Evolutionary conservation across 1,140 invertebrate species (phyloP).

Genomic region (Laupala kohalensis): DNA sequence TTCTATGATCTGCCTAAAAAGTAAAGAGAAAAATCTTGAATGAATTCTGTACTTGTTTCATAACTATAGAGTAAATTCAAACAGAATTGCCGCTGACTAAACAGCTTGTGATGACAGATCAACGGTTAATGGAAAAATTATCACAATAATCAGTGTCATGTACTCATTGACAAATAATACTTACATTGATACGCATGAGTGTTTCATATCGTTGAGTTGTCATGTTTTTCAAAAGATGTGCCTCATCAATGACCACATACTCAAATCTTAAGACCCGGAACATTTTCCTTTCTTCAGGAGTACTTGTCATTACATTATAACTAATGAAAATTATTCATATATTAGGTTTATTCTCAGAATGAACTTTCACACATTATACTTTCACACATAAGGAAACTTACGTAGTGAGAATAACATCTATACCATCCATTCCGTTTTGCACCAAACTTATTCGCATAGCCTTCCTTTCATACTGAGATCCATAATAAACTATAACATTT

Average conservation of each 20-base stretch:
- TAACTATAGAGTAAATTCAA: not conserved
- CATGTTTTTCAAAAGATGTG: slow-evolving; percentile 97
- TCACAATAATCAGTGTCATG: too few relatives aligned
- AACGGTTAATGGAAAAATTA: not conserved
- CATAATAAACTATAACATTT: slow-evolving; percentile 75
- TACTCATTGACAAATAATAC: slow-evolving; percentile 15
- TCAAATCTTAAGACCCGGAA: slow-evolving; percentile 79
- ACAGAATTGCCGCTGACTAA: not conserved
- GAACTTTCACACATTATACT: too few relatives aligned
- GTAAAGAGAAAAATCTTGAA: not conserved
- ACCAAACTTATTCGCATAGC: slow-evolving; percentile 60
- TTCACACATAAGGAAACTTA: slow-evolving; percentile 29
- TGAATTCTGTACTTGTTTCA: not conserved
- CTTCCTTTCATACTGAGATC: slow-evolving; percentile 68
- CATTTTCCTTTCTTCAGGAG: slow-evolving; percentile 76
- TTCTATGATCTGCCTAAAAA: slow-evolving; percentile 57
- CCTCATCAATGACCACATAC: slow-evolving; percentile 93
- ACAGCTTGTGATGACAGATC: not conserved
- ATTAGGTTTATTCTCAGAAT: not conserved
- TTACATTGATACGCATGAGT: slow-evolving; percentile 73
- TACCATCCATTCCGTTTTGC: slow-evolving; percentile 55
- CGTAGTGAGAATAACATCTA: slow-evolving; percentile 81
- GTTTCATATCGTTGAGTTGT: slow-evolving; percentile 77
- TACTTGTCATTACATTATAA: slow-evolving; percentile 67
- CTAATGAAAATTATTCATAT: slow-evolving; percentile 24